These are phyloP conservation scores for Aradus depressus DNA, from an alignment of 2,888 invertebrate species.

Conservation along the genomic window DNA sequence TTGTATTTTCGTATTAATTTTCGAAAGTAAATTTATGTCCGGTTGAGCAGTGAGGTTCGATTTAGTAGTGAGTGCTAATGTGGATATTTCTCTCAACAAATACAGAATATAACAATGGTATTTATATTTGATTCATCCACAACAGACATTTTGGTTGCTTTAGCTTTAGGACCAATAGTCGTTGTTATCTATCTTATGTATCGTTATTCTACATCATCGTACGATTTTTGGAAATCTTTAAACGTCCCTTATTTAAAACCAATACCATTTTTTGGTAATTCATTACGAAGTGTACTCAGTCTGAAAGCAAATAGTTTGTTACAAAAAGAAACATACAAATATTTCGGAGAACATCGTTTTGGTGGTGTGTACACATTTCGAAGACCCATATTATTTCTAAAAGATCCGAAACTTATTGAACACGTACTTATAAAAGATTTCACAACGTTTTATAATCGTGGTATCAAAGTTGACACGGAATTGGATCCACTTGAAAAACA, in stretches of 20 bases:
- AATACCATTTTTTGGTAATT: conserved; percentile 10
- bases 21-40: no score
- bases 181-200: no score
- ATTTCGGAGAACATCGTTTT: conserved; percentile 33
- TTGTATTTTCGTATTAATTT: no score
- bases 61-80: no score
- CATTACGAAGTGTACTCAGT: conserved; percentile 4
- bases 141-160: no score
- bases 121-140: not conserved
- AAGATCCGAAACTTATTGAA: conserved; percentile 41
- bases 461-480: conserved; percentile 36
- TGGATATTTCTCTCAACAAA: not conserved
- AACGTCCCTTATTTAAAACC: conserved; percentile 14
- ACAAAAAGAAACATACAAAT: conserved; percentile 12
- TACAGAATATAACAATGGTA: not conserved
- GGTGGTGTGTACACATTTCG: conserved; percentile 42
- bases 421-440: conserved; percentile 41
- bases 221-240: conserved; percentile 18
- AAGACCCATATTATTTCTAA: conserved; percentile 40
- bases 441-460: conserved; percentile 40
- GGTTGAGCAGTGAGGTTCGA: no score
- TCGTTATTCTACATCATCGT: conserved; percentile 11
- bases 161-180: no score
- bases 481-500: conserved; percentile 37
- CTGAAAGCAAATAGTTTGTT: not conserved